phyloP scores from a whole-genome alignment of 2,888 invertebrate species.

The Lycocerus yunnanus region DNA sequence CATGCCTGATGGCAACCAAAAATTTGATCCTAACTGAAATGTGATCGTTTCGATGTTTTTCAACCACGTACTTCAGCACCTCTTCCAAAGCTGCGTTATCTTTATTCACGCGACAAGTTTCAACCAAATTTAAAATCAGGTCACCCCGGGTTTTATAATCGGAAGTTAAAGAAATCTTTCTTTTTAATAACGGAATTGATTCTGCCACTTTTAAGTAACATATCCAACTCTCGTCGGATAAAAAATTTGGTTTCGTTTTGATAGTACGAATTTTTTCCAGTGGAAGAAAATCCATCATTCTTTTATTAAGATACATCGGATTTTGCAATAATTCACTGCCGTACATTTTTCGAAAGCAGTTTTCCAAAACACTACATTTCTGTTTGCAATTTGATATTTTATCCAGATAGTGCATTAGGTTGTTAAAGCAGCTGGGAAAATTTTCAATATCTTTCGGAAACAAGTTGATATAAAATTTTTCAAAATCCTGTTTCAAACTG shows the following conservation, averaged over 20 bases:
- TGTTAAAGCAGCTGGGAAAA: background rate
- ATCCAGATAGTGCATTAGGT: background rate
- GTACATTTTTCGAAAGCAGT: constrained; percentile 7
- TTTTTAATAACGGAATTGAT: constrained; percentile 14
- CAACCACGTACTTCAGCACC: constrained; percentile 12
- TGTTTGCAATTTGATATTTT: background rate
- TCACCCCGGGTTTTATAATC: background rate
- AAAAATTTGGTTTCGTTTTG: background rate
- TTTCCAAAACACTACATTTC: constrained; percentile 9
- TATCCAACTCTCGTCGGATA: constrained; percentile 1
- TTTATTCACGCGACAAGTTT: constrained; percentile 22
- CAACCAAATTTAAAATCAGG: constrained; percentile 5
- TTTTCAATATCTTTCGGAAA: constrained; percentile 2
- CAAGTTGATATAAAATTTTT: constrained; percentile 14
- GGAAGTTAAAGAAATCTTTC: constrained; percentile 8
- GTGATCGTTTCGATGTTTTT: constrained; percentile 9
- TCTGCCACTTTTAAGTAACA: constrained; percentile 11
- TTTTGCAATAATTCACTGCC: constrained; percentile 1
- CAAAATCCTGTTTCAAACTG: constrained; percentile 7
- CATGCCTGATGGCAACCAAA: background rate
- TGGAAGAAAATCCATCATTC: constrained; percentile 13
- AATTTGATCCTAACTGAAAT: background rate
- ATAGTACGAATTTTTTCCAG: background rate
- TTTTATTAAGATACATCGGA: background rate
- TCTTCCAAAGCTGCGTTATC: constrained; percentile 8